Evolutionary conservation across 2,888 invertebrate species (phyloP).

Genomic region (Protula sp.): DNA sequence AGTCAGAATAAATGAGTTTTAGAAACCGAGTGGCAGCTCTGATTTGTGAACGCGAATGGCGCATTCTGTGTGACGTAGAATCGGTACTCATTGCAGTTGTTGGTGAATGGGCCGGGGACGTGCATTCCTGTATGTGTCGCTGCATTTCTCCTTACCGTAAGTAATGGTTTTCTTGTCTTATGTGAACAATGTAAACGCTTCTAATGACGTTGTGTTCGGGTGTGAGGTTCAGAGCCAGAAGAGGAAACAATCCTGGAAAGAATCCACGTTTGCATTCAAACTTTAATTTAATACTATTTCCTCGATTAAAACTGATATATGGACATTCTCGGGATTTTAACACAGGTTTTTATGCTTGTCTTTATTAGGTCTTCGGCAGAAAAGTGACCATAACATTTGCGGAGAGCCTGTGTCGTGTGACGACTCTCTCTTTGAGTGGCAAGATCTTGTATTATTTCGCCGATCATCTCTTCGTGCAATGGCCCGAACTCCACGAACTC

Average conservation of each 20-base stretch:
- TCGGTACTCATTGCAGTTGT: background rate
- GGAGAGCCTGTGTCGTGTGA: constrained; percentile 91
- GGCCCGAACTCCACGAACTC: constrained; percentile 70
- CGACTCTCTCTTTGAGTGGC: constrained; percentile 81
- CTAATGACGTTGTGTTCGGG: too few relatives aligned
- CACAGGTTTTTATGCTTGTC: background rate
- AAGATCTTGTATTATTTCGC: constrained; percentile 74
- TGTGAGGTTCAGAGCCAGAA: too few relatives aligned
- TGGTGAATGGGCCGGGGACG: constrained; percentile 85
- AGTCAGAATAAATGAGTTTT: too few relatives aligned
- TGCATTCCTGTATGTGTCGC: constrained; percentile 85
- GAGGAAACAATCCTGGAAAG: too few relatives aligned
- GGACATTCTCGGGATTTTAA: too few relatives aligned
- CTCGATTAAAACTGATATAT: too few relatives aligned
- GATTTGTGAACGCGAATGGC: too few relatives aligned
- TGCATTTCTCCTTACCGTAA: constrained; percentile 66
- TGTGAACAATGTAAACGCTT: too few relatives aligned
- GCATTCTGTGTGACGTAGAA: too few relatives aligned
- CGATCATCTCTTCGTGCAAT: constrained; percentile 86
- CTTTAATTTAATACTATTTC: too few relatives aligned
- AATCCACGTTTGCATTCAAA: too few relatives aligned
- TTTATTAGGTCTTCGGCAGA: constrained; percentile 56
- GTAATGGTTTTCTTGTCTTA: constrained; percentile 2
- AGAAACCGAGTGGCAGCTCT: too few relatives aligned
- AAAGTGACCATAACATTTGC: constrained; percentile 77